Conservation (phyloP, 2,113 vertebrate genomes). For the Genyomyrus donnyi region DNA sequence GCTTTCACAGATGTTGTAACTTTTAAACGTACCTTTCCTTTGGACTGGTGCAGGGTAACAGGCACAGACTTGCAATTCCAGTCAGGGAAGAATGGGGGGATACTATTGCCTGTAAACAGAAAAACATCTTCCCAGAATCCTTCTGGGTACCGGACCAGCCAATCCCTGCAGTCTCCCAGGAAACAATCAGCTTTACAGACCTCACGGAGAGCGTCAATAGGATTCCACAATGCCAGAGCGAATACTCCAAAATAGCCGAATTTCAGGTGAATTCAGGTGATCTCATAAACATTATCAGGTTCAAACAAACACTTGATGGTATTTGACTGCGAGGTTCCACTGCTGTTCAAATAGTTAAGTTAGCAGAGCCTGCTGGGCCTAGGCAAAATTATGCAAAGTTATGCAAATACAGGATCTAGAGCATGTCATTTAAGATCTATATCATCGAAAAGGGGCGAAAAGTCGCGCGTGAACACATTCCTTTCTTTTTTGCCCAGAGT, state of each 20-base stretch:
- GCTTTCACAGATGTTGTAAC: neutral
- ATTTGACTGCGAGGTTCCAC: neutral
- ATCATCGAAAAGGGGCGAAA: slow-evolving; percentile 35
- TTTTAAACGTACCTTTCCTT: neutral
- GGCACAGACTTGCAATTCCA: neutral
- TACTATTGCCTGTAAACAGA: slow-evolving; percentile 13
- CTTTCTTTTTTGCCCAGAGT: slow-evolving; percentile 25
- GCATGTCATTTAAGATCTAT: slow-evolving; percentile 30
- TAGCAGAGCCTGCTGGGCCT: neutral
- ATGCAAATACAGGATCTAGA: slow-evolving; percentile 47
- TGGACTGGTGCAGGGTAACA: neutral
- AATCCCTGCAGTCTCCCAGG: neutral
- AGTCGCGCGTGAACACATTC: slow-evolving; percentile 19
- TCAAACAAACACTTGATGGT: neutral
- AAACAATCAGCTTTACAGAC: neutral
- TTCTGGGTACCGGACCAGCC: neutral
- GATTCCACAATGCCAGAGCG: neutral
- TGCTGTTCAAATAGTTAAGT: neutral
- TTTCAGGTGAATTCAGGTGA: neutral
- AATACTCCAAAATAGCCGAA: neutral
- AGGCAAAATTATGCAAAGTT: slow-evolving; percentile 54
- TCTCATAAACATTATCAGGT: neutral
- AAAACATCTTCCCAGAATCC: neutral
- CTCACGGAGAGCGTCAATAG: neutral
- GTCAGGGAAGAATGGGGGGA: neutral